Conservation (phyloP, 2,888 invertebrate genomes). For the Catocala fraxini region DNA sequence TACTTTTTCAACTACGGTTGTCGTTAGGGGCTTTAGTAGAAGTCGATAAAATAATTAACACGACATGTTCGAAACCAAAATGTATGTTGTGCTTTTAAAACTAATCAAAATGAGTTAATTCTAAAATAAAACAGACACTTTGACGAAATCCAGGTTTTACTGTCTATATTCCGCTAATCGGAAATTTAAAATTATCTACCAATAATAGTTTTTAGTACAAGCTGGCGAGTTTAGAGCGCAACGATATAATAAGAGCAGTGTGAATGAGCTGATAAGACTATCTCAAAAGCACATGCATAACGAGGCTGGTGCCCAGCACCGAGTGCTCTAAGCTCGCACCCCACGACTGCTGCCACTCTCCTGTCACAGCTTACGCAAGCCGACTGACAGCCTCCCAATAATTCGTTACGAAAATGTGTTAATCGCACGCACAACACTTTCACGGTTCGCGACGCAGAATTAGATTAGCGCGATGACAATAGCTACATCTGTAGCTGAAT, state of each 20-base stretch:
- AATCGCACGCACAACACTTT: constrained; percentile 80
- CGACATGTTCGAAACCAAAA: neutral
- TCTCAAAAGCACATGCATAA: constrained; percentile 47
- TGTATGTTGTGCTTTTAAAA: neutral
- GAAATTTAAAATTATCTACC: too few species aligned
- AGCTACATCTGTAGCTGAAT: constrained; percentile 83
- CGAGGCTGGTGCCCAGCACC: constrained; percentile 34
- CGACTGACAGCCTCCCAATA: constrained; percentile 85
- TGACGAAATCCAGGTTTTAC: too few species aligned
- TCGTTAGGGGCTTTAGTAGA: neutral
- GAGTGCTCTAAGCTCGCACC: constrained; percentile 68
- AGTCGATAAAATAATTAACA: neutral
- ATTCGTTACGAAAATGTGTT: constrained; percentile 87
- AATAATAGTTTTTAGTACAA: neutral
- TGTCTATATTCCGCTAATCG: too few species aligned
- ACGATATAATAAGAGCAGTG: constrained; percentile 8
- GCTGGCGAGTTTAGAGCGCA: neutral
- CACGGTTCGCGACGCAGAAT: constrained; percentile 82
- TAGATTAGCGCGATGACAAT: constrained; percentile 85
- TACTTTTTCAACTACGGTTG: constrained; percentile 16
- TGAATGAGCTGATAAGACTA: constrained; percentile 53
- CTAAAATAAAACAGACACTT: too few species aligned
- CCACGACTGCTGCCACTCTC: constrained; percentile 81
- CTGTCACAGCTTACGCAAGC: constrained; percentile 87
- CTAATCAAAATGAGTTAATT: too few species aligned